phyloP scores from a whole-genome alignment of 2,113 vertebrate genomes.

The Leucoraja erinaceus region DNA sequence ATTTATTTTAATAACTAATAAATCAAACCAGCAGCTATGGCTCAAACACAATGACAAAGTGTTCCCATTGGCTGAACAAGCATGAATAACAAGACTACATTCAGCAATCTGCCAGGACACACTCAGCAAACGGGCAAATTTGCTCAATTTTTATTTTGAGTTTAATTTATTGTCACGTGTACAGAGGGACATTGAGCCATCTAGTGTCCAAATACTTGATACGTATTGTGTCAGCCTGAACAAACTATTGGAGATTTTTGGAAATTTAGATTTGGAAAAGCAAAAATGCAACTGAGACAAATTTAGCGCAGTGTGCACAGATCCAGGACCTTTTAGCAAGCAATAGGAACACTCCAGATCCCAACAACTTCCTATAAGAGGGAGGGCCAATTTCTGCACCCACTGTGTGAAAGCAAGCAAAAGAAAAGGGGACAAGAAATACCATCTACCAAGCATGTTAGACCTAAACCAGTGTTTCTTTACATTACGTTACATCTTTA shows the following conservation, averaged over 20 bases:
- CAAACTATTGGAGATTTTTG: neutral
- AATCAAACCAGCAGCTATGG: neutral
- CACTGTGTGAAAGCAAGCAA: neutral
- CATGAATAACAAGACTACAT: no score
- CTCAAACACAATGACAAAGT: neutral
- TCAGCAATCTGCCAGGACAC: no score
- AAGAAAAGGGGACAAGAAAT: neutral
- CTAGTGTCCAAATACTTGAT: no score
- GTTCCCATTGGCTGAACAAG: no score
- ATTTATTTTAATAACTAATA: neutral
- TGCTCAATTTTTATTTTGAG: no score
- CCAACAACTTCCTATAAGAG: neutral
- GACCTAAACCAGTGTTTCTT: neutral
- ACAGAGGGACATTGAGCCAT: no score
- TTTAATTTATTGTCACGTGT: no score
- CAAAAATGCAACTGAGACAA: neutral
- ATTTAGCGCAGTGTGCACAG: neutral
- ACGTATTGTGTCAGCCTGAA: neutral
- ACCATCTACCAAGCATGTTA: neutral
- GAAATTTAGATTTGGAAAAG: neutral
- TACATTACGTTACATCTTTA: neutral
- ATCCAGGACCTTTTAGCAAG: neutral
- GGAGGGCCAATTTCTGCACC: neutral
- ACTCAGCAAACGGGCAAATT: no score
- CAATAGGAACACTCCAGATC: neutral